phyloP scores from a whole-genome alignment of 2,113 vertebrate genomes.

The Propithecus coquereli region DNA sequence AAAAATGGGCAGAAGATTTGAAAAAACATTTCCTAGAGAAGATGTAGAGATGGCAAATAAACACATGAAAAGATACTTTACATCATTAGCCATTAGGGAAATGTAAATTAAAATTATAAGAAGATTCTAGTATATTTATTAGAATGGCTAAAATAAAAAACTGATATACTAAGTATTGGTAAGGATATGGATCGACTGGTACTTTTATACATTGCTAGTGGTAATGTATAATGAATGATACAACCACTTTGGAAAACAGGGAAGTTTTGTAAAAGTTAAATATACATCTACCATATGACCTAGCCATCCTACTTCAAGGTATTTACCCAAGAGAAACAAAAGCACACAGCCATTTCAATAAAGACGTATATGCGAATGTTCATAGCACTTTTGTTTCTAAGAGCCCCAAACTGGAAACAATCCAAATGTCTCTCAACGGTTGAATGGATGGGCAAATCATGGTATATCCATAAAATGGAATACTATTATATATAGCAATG shows the following conservation, averaged over 20 bases:
- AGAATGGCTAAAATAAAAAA: constrained; percentile 32
- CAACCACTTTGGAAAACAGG: background rate
- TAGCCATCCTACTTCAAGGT: background rate
- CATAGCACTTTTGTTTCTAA: background rate
- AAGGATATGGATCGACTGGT: background rate
- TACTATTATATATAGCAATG: background rate
- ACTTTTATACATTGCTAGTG: background rate
- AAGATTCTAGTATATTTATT: constrained; percentile 10
- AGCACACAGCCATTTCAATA: background rate
- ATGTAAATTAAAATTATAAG: background rate
- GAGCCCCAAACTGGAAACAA: background rate
- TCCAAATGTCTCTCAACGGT: background rate
- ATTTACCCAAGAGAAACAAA: constrained; percentile 11
- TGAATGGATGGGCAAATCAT: background rate
- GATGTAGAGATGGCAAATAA: background rate
- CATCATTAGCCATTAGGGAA: constrained; percentile 13
- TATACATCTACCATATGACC: background rate
- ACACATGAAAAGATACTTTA: background rate
- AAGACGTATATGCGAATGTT: background rate
- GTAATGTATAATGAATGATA: background rate
- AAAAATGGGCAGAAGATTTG: background rate
- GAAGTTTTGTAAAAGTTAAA: constrained; percentile 1
- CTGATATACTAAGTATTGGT: background rate
- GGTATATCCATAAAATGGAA: background rate
- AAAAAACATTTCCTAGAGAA: constrained; percentile 38